Percentiles rank a stretch among this genome's conserved stretches.
Evolutionary conservation across 1,140 invertebrate genomes (phyloP).

Genomic region (Microplitis mediator): DNA sequence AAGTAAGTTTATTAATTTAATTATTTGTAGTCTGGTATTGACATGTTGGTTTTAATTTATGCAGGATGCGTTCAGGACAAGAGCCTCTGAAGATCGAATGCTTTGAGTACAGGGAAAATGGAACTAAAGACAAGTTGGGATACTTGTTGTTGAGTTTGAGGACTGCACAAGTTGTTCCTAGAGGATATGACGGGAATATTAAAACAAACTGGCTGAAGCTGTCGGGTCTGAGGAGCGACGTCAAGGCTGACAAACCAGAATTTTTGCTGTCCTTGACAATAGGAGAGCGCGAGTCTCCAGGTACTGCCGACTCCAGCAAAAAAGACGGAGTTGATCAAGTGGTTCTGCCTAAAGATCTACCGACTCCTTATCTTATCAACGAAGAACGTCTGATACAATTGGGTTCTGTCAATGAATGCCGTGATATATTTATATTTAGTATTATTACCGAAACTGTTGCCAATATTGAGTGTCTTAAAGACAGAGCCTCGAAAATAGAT

Average conservation of each 20-base stretch:
- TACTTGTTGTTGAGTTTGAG: slow-evolving; percentile 60
- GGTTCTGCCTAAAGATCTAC: neutral
- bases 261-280: slow-evolving; percentile 60
- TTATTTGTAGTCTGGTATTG: neutral
- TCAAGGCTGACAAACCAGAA: slow-evolving; percentile 59
- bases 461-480: slow-evolving; percentile 43
- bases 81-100: slow-evolving; percentile 63
- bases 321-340: neutral
- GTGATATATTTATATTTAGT: slow-evolving; percentile 50
- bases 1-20: slow-evolving; percentile 43
- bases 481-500: slow-evolving; percentile 8
- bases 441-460: slow-evolving; percentile 43
- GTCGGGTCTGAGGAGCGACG: slow-evolving; percentile 56
- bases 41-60: slow-evolving; percentile 3
- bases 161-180: slow-evolving; percentile 58
- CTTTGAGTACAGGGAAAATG: slow-evolving; percentile 53
- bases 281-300: slow-evolving; percentile 44
- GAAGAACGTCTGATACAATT: slow-evolving; percentile 57
- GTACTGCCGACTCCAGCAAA: neutral
- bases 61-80: slow-evolving; percentile 60
- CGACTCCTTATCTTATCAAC: slow-evolving; percentile 43
- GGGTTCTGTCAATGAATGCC: slow-evolving; percentile 45
- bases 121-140: slow-evolving; percentile 59
- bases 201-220: slow-evolving; percentile 60
- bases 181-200: slow-evolving; percentile 36